phyloP scores from a whole-genome alignment of 2,888 invertebrate species.

The Drosophila paramelanica region DNA sequence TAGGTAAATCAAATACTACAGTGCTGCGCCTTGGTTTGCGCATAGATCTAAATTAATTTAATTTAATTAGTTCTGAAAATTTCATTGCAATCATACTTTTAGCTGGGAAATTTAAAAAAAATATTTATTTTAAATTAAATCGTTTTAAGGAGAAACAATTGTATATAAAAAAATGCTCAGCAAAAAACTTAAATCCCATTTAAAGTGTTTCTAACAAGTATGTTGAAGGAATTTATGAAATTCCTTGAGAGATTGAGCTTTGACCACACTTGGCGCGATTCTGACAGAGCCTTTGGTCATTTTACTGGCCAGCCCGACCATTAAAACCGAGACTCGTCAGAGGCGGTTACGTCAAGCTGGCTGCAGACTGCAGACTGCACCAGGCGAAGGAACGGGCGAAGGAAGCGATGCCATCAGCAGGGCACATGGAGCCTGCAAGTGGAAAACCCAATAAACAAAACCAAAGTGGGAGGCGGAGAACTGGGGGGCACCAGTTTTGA shows the following conservation, averaged over 20 bases:
- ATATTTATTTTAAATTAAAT: too few relatives aligned
- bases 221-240: background rate
- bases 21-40: too few relatives aligned
- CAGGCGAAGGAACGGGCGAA: slow-evolving; percentile 1
- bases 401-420: slow-evolving; percentile 28
- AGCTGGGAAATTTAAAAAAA: too few relatives aligned
- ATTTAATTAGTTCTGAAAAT: too few relatives aligned
- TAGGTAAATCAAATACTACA: too few relatives aligned
- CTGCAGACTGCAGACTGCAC: slow-evolving; percentile 13
- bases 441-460: slow-evolving; percentile 76
- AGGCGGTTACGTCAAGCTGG: slow-evolving; percentile 42
- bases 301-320: slow-evolving; percentile 44
- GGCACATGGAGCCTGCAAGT: slow-evolving; percentile 55
- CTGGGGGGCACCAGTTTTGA: slow-evolving; percentile 13
- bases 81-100: too few relatives aligned
- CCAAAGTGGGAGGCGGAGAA: background rate
- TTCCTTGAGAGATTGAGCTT: background rate
- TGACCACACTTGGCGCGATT: slow-evolving; percentile 22
- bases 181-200: background rate
- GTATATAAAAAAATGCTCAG: too few relatives aligned
- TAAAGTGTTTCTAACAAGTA: background rate
- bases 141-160: slow-evolving; percentile 5
- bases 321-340: slow-evolving; percentile 55
- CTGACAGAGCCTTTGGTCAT: slow-evolving; percentile 44
- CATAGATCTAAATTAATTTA: too few relatives aligned